phyloP scores from a whole-genome alignment of 1,140 invertebrate species.

The Tyrophagus putrescentiae region DNA sequence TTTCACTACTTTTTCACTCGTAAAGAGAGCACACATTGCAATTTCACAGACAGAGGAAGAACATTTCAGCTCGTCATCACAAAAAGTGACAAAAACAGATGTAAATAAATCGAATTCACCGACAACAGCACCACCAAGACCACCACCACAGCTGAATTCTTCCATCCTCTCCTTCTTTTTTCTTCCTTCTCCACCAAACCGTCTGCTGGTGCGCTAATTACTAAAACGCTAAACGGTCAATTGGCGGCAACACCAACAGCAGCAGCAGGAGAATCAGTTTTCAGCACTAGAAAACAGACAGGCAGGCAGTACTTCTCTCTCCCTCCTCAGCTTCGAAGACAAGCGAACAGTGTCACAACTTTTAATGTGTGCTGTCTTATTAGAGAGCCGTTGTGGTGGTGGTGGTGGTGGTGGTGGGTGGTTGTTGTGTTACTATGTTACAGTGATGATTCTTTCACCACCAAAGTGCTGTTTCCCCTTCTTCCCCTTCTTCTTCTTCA shows the following conservation, averaged over 20 bases:
- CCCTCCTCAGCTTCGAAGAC: too few species aligned
- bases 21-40: too few species aligned
- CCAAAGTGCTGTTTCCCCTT: too few species aligned
- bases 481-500: too few species aligned
- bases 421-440: too few species aligned
- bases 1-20: too few species aligned
- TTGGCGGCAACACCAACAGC: not conserved
- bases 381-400: too few species aligned
- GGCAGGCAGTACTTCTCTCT: too few species aligned
- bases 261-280: too few species aligned
- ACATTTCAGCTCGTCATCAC: slow-evolving; percentile 1
- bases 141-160: not conserved
- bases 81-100: slow-evolving; percentile 17
- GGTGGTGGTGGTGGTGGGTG: not conserved
- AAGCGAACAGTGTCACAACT: slow-evolving; percentile 8
- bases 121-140: not conserved
- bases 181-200: not conserved
- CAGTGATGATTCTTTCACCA: too few species aligned
- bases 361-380: slow-evolving; percentile 15
- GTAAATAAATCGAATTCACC: slow-evolving; percentile 15
- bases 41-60: too few species aligned
- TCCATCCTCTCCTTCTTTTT: not conserved
- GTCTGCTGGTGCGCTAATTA: not conserved
- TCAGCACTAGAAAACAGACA: too few species aligned
- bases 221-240: not conserved